Evolutionary conservation across 2,797 vertebrate species (phyloP), one percentile per base, ranked within the genome.

Genomic region (Acropternis orthonyx): DNA sequence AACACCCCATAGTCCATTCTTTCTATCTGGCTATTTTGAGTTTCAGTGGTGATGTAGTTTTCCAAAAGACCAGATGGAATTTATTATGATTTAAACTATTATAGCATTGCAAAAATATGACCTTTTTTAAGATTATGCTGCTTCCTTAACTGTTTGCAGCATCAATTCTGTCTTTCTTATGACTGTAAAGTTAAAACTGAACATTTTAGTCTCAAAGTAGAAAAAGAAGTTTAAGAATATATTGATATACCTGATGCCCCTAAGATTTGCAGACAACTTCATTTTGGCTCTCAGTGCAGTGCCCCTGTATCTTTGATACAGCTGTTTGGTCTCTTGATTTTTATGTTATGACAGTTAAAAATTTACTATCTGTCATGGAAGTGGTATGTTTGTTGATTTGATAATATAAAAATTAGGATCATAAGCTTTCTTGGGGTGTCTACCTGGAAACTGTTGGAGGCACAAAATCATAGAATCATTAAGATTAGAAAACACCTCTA

Each of bases 31-130:
- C 30, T 94, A 79, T 88, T 95, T 61, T 78, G 69, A 75, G 56
- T 90, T 73, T 96, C 89, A 92, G 88, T 34, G 46, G 66, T 83
- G n/a, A 43, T 49, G 46, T 24, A 68, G 36, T 96, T 95, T 91
- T 96, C 90, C 93, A 94, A 69, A 95, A 94, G 56, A 87, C 91
- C 97, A 97, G 94, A 96, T 97, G 96, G 92, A 87, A 67, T 84
- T 88, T 85, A 86, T 97, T 97, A 96, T 14, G 28, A 27, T 89
- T 95, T 97, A 85, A 91, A 92, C 92, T 85, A 55, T 88, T 82
- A 71, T 59, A 88, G 10, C 36, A 34, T 49, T 91, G 81, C 55
- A 80, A 97, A 97, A 96, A 91, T 68, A 95, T 84, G 84, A 96
- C 56, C 67, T 88, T 93, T 85, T 49, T 77, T n/a, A 44, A 96